Evolutionary conservation across 2,113 vertebrate species (phyloP), one percentile per base, ranked within the genome.

Genomic region (Ammodytes dubius): DNA sequence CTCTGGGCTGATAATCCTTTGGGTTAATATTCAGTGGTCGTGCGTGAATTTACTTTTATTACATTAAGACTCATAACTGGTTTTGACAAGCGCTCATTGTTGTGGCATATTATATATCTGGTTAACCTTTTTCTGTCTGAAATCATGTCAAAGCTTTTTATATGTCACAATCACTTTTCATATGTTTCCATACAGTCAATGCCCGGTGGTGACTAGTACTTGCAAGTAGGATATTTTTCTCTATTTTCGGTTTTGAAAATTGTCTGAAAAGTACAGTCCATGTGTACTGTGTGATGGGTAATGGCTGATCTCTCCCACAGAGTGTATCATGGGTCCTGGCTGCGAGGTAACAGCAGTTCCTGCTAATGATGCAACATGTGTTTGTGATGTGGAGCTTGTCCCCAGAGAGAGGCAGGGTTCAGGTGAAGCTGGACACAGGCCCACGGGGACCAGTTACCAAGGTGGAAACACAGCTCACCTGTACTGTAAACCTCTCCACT

Each of bases 291-390:
- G 64, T 43, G 63, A 2, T 12, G 10, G n/a, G 68, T 82, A 83
- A 81, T 37, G 37, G 10, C 58, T 78, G 65, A 87, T 81, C 72
- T 72, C 74, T 88, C 83, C 85, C 80, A 57, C 68, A 63, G 75
- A 74, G 77, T 80, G 64, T 75, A 83, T 84, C 85, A 81, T 68
- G 40, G 73, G 81, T 39, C 82, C 73, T 35, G 67, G 58, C 74
- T 71, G 78, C 88, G 86, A 75, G 77, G 73, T 39, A 89, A 87
- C 91, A 89, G 84, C 87, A 91, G 91, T 85, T 70, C 81, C 58
- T n/a, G 84, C 81, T 94, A 93, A 95, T 95, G 93, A 95, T 94
- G 93, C 92, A 94, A 94, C 88, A 93, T 53, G 63, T 94, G 93
- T 94, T 95, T 94, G 88, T 92, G 94, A 93, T 91, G 92, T 84